phyloP scores from a whole-genome alignment of 2,797 vertebrate species.

The Thamnophis elegans region DNA sequence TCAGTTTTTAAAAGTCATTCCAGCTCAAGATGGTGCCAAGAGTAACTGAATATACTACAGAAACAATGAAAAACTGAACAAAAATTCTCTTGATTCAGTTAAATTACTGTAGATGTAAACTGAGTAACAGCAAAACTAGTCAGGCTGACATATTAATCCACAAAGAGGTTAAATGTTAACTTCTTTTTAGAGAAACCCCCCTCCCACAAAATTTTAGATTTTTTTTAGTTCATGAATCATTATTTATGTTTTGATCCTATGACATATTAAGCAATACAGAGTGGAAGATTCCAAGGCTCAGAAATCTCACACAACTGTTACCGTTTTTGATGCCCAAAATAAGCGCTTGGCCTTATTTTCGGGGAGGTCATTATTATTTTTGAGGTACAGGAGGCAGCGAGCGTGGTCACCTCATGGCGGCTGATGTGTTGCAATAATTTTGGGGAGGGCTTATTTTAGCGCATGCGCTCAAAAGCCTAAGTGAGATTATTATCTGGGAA shows the following conservation, averaged over 20 bases:
- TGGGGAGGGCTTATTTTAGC: too few species aligned
- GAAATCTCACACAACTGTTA: not conserved
- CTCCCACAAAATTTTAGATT: not conserved
- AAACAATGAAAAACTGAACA: not conserved
- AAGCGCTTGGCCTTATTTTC: too few species aligned
- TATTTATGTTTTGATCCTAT: not conserved
- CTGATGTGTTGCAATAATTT: too few species aligned
- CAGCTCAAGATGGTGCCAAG: not conserved
- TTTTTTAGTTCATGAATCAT: conserved; percentile 17
- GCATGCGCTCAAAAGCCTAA: too few species aligned
- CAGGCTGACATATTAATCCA: not conserved
- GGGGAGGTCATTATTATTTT: too few species aligned
- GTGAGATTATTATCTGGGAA: too few species aligned
- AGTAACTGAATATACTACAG: not conserved
- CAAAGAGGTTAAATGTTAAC: conserved; percentile 11
- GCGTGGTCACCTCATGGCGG: too few species aligned
- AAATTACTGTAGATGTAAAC: not conserved
- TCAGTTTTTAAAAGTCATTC: not conserved
- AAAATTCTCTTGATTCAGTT: not conserved
- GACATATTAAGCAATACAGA: not conserved
- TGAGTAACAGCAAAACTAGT: conserved; percentile 10
- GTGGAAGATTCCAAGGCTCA: not conserved
- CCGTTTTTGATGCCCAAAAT: too few species aligned
- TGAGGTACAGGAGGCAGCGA: too few species aligned
- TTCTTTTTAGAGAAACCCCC: not conserved